Evolutionary conservation across 2,797 vertebrate species (phyloP), one percentile per base, ranked within the genome.

Genomic region (Melanotaenia trifasciata): DNA sequence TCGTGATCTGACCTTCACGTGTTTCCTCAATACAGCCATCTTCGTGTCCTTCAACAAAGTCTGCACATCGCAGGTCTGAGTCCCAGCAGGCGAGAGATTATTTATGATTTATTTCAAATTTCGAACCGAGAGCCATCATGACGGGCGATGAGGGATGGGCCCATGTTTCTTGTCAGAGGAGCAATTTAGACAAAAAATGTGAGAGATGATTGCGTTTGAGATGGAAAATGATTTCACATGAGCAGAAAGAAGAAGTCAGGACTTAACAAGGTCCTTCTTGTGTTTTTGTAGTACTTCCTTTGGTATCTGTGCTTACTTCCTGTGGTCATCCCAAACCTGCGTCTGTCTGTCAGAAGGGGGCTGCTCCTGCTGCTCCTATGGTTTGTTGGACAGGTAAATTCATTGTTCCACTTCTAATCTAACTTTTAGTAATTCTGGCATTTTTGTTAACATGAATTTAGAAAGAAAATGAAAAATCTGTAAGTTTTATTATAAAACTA

Each of bases 1-100:
- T 88, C 87, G 86, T 18, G 96, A 99, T 81, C 94, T 98, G 33
- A 78, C 86, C 35, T 96, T 98, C 86, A 97, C 96, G 84, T 99
- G 96, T 81, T 99, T 99, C 84, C 91, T 99, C 2, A 95, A 98
- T 71, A 99, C 97, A 0, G 89, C 95, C 47, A 89, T 98, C 66
- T 98, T 99, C 67, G 98, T 99, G 70, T 96, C 94, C 69, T 99
- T 99, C 88, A 99, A 99, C 95, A 99, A 99, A 95, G 97, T 99
- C 11, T 99, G 98, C 94, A 99, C 98, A 0, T 99, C 98, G 18
- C 98, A 96, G 95, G 95, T 96, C 11, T 13, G 3, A 5, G n/a
- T 24, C 33, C 12, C 9, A 26, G n/a, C n/a, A 13, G 10, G 14
- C 38, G 12, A 13, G 13, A 6, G n/a, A 35, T 35, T 9, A 35